Conservation (phyloP, 2,797 vertebrate genomes). For the Linurgus olivaceus region DNA sequence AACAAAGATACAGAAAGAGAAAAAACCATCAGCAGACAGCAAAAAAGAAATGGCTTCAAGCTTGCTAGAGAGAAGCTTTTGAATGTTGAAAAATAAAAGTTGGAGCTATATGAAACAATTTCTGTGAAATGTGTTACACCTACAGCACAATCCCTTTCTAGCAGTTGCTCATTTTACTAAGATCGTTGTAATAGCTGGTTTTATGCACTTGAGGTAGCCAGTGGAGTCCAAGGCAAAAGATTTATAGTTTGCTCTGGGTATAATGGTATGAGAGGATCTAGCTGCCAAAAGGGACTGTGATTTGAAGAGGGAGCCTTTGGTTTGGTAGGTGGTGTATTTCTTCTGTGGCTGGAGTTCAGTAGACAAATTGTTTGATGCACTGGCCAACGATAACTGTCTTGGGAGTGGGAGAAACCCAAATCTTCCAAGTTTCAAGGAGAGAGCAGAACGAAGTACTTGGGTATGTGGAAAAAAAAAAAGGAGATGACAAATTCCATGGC, state of each 20-base stretch:
- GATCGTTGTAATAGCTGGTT: not conserved
- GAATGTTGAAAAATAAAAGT: not conserved
- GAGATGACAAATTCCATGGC: constrained; percentile 15
- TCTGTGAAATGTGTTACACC: not conserved
- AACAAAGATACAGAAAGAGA: not conserved
- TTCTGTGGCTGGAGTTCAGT: constrained; percentile 59
- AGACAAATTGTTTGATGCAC: constrained; percentile 58
- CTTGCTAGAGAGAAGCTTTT: not conserved
- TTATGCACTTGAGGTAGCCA: not conserved
- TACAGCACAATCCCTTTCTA: not conserved
- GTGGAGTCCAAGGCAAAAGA: constrained; percentile 38
- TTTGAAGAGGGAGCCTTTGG: constrained; percentile 66
- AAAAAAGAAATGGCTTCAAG: not conserved
- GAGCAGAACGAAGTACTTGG: constrained; percentile 46
- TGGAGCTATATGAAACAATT: not conserved
- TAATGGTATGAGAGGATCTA: constrained; percentile 29
- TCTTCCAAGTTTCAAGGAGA: constrained; percentile 47
- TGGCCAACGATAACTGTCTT: constrained; percentile 61
- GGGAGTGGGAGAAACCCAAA: constrained; percentile 57
- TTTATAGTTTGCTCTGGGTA: constrained; percentile 45
- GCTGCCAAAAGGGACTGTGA: constrained; percentile 56
- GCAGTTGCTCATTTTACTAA: constrained; percentile 36
- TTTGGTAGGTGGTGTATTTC: constrained; percentile 69
- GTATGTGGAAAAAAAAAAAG: constrained; percentile 1
- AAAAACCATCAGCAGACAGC: not conserved